Evolutionary conservation across 2,113 vertebrate species (phyloP).

Genomic region (Beaufortia kweichowensis): DNA sequence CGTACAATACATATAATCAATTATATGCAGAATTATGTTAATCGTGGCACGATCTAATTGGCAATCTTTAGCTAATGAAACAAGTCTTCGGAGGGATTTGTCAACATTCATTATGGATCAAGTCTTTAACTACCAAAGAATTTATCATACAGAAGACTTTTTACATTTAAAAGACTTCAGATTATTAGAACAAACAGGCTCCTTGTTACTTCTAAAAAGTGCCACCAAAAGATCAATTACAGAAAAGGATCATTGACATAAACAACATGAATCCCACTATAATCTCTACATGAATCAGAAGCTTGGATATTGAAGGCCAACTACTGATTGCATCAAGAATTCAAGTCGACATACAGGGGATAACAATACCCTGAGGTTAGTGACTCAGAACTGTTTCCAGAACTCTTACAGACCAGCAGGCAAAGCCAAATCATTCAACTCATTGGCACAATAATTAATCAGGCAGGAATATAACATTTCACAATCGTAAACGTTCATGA

Average conservation of each 20-base stretch:
- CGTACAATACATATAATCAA: background rate
- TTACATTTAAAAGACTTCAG: background rate
- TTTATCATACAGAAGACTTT: background rate
- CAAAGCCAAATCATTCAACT: background rate
- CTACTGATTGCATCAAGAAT: slow-evolving; percentile 40
- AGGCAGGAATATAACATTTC: slow-evolving; percentile 26
- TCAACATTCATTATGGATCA: slow-evolving; percentile 3
- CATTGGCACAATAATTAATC: slow-evolving; percentile 32
- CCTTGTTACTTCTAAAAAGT: background rate
- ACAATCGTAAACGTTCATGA: slow-evolving; percentile 30
- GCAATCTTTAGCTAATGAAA: background rate
- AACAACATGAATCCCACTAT: background rate
- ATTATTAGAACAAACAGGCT: background rate
- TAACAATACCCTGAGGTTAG: slow-evolving; percentile 16
- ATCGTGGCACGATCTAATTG: slow-evolving; percentile 10
- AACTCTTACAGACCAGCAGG: background rate
- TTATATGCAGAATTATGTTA: background rate
- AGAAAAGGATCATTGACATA: background rate
- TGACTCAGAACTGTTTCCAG: background rate
- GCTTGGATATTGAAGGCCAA: slow-evolving; percentile 16
- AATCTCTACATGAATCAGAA: slow-evolving; percentile 13
- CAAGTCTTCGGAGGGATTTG: background rate
- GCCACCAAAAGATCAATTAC: background rate
- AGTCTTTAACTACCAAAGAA: background rate
- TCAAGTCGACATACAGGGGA: slow-evolving; percentile 20